A percentile compares a stretch with the other conserved stretches of the same genome.
Conservation (phyloP, 1,140 invertebrate genomes). For the Brachionus koreanus region DNA sequence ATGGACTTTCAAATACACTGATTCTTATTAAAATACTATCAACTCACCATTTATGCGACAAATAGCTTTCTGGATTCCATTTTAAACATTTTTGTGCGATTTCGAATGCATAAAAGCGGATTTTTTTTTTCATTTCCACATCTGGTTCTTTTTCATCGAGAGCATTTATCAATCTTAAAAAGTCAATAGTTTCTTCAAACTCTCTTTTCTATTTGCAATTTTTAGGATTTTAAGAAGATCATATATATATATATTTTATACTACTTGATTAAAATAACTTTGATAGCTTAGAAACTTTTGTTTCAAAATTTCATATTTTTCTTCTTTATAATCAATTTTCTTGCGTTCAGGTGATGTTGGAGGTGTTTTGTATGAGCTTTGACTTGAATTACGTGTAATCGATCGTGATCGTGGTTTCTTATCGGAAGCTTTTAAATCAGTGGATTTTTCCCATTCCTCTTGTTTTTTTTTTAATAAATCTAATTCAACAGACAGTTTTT, state of each 20-base stretch:
- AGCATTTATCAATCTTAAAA: background rate
- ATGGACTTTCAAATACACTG: background rate
- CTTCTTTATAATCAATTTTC: background rate
- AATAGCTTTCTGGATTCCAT: background rate
- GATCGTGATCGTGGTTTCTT: background rate
- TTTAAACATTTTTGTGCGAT: background rate
- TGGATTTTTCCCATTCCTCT: background rate
- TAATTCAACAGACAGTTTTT: background rate
- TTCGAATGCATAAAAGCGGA: background rate
- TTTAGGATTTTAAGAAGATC: background rate
- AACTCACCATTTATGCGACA: constrained; percentile 30
- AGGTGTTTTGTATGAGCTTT: background rate
- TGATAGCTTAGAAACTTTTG: background rate
- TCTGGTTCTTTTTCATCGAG: constrained; percentile 4
- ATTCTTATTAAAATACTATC: too few species aligned
- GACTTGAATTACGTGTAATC: background rate
- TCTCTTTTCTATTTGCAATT: background rate
- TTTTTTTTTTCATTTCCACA: background rate
- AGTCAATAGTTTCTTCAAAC: background rate
- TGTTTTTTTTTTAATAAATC: background rate
- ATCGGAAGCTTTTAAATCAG: background rate
- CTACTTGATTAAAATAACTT: background rate
- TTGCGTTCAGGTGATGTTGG: constrained; percentile 2
- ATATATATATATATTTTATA: background rate
- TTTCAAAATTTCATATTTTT: constrained; percentile 4